Conservation (phyloP, 2,797 vertebrate species). For the Liparis tanakae region DNA sequence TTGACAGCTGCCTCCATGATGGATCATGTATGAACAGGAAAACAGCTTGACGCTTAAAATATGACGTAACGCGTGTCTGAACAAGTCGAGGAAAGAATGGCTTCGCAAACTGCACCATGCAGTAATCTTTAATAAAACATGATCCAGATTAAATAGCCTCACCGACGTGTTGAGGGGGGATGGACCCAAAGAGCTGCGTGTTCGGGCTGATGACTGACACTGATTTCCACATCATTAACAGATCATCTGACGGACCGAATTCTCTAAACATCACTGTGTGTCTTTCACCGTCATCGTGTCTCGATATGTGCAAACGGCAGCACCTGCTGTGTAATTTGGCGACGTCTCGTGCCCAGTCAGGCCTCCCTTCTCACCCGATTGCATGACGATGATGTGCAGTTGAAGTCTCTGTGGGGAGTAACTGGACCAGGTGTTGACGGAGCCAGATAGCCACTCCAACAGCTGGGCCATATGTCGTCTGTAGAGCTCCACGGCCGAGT, state of each 20-base stretch:
- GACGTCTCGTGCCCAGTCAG: slow-evolving; percentile 15
- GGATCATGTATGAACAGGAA: slow-evolving; percentile 46
- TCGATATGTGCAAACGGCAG: slow-evolving; percentile 22
- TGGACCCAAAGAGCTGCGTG: slow-evolving; percentile 5
- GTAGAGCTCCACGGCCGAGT: slow-evolving; percentile 81
- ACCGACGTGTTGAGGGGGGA: slow-evolving; percentile 1
- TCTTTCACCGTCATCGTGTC: slow-evolving; percentile 9
- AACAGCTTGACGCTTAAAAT: slow-evolving; percentile 23
- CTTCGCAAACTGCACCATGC: slow-evolving; percentile 5
- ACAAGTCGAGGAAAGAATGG: slow-evolving; percentile 30
- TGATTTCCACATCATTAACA: slow-evolving; percentile 25
- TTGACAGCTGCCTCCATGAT: slow-evolving; percentile 36
- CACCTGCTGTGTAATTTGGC: slow-evolving; percentile 44
- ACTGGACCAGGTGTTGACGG: slow-evolving; percentile 84
- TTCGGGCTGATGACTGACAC: slow-evolving; percentile 18
- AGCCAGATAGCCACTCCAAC: slow-evolving; percentile 85
- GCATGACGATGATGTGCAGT: slow-evolving; percentile 84
- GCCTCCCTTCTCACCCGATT: slow-evolving; percentile 85
- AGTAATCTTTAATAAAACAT: slow-evolving; percentile 29
- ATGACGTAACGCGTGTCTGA: slow-evolving; percentile 32
- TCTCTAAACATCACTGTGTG: slow-evolving; percentile 18
- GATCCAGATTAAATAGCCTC: slow-evolving; percentile 7
- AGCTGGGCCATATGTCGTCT: slow-evolving; percentile 85
- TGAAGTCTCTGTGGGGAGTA: slow-evolving; percentile 87
- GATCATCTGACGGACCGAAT: not conserved